Percentiles rank a stretch among this genome's conserved stretches.
Conservation (phyloP, 2,888 invertebrate species). For the Pandemis corylana region DNA sequence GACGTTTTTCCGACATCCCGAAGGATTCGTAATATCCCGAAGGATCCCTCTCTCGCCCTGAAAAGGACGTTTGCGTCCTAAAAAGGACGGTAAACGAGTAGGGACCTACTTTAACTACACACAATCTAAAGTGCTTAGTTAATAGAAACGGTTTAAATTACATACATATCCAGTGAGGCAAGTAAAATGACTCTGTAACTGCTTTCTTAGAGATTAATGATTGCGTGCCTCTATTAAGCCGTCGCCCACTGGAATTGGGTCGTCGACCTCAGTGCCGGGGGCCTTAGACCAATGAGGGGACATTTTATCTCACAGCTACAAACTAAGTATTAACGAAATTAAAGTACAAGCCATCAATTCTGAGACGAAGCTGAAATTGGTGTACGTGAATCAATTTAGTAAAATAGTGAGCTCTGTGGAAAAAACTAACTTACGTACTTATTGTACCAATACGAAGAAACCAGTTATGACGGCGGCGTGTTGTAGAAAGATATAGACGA, state of each 20-base stretch:
- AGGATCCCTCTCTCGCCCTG: no score
- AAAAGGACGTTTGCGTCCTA: no score
- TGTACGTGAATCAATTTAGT: slow-evolving; percentile 15
- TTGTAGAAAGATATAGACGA: background rate
- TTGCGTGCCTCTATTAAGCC: slow-evolving; percentile 56
- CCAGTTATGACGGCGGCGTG: background rate
- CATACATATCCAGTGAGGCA: slow-evolving; percentile 31
- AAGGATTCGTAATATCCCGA: no score
- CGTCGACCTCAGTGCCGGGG: slow-evolving; percentile 53
- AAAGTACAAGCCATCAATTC: background rate
- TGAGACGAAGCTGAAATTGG: background rate
- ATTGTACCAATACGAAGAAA: background rate
- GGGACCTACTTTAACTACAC: slow-evolving; percentile 6
- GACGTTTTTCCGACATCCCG: no score
- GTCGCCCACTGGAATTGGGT: slow-evolving; percentile 57
- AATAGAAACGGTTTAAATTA: slow-evolving; percentile 30
- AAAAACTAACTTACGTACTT: background rate
- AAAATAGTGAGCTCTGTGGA: background rate
- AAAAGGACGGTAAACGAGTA: no score
- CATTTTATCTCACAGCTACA: slow-evolving; percentile 42
- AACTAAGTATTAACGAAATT: slow-evolving; percentile 6
- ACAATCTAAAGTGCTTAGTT: slow-evolving; percentile 35
- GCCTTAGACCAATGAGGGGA: slow-evolving; percentile 41
- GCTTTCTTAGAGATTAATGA: slow-evolving; percentile 58
- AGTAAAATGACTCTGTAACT: slow-evolving; percentile 43